These are phyloP conservation scores for Acrossocheilus wenchowensis DNA, from an alignment of 2,797 vertebrate genomes.

Conservation along the genomic window DNA sequence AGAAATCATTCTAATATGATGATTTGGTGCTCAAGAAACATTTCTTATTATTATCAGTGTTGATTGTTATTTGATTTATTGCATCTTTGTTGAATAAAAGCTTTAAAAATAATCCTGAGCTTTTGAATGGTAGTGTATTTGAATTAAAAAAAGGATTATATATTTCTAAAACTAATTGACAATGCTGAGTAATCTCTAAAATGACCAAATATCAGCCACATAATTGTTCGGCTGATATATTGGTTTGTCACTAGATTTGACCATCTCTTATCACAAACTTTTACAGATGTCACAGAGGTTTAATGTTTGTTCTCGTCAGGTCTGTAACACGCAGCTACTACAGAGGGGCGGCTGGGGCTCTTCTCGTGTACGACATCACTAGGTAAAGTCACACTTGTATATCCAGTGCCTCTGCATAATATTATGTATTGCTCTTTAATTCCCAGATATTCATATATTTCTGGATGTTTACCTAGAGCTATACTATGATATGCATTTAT, in stretches of 20 bases:
- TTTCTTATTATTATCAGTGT: too few species aligned
- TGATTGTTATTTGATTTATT: too few species aligned
- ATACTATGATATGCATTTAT: not conserved
- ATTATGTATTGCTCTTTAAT: not conserved
- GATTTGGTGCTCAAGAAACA: not conserved
- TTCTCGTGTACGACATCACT: conserved; percentile 93
- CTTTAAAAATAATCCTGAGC: not conserved
- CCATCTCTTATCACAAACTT: not conserved
- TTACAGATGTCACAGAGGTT: conserved; percentile 4
- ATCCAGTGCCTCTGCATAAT: not conserved
- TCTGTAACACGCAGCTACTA: conserved; percentile 95
- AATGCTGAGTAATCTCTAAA: not conserved
- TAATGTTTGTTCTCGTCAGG: conserved; percentile 69
- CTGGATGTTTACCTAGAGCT: not conserved
- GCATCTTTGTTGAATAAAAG: too few species aligned
- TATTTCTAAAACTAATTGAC: not conserved
- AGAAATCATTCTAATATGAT: not conserved
- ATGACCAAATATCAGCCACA: not conserved
- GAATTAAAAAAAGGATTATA: not conserved
- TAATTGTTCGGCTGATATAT: not conserved
- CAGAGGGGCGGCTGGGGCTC: conserved; percentile 90
- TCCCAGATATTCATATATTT: not conserved
- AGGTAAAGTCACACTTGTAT: conserved; percentile 75
- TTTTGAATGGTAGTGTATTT: not conserved
- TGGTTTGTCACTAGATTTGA: not conserved